These are phyloP conservation scores for Nicator chloris DNA, from an alignment of 2,113 vertebrate genomes.

Conservation along the genomic window DNA sequence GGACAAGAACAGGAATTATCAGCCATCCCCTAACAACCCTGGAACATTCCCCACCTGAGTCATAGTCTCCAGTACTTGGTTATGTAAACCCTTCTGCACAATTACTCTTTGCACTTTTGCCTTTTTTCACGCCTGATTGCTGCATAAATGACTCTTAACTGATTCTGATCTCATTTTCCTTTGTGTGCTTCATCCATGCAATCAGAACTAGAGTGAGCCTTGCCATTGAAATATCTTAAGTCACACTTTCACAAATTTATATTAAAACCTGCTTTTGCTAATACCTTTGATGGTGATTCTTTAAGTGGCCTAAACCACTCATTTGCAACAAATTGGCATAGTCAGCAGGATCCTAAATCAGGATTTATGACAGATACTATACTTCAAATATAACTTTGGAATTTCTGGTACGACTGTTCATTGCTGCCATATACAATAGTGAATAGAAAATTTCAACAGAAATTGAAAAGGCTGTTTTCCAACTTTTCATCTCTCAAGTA, in stretches of 20 bases:
- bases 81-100: neutral
- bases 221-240: neutral
- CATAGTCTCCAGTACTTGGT: accelerated
- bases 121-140: neutral
- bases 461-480: neutral
- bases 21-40: neutral
- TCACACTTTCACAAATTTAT: neutral
- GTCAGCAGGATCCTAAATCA: neutral
- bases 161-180: neutral
- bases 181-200: accelerated
- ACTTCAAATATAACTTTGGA: neutral
- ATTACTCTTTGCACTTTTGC: neutral
- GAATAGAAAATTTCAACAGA: neutral
- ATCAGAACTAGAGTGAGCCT: neutral
- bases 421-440: neutral
- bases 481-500: neutral
- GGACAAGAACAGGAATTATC: neutral
- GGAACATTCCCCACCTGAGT: neutral
- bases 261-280: neutral
- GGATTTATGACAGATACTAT: neutral
- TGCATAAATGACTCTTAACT: neutral
- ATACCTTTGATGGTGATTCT: neutral
- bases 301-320: neutral
- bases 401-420: neutral
- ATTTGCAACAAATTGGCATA: accelerated